Evolutionary conservation across 1,140 invertebrate genomes (phyloP), one percentile per base, ranked within the genome.

Genomic region (Ctenoplectra terminalis): DNA sequence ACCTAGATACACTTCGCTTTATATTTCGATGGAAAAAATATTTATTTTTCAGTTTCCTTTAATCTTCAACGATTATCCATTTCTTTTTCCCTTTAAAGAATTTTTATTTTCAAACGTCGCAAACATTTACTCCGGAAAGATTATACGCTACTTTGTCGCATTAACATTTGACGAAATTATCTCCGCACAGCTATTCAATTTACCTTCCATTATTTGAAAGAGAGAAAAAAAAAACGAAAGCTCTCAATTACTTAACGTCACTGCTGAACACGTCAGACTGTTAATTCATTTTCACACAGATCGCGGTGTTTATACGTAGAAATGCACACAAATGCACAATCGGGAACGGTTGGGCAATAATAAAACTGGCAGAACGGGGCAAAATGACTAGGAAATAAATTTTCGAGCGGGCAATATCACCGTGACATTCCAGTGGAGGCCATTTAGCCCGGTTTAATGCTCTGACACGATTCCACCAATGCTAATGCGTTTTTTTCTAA

Each of bases 401-500:
- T 71, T 46, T 60, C 54, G 11, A 26, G 34, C 54, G 31, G 52
- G 43, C 46, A 61, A 78, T 78, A 71, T 78, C 67, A 31, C 46
- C 76, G n/a, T 34, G 76, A 71, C 67, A 46, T 58, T 31, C 66
- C 54, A 15, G 20, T 13, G n/a, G 46, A 63, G 26, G 56, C 60
- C 75, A 54, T 80, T 84, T 72, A 54, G 26, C 64, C 56, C 50
- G 11, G n/a, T 26, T 61, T 71, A 82, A 84, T 71, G 75, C 69
- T 54, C 20, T 58, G 70, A 71, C 69, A 52, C 72, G 75, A 56
- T 84, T 69, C 43, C 75, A 37, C 61, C 60, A 46, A 83, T 83
- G 83, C 66, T 79, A 83, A 85, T 85, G 75, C 82, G 63, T 69
- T 60, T 60, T 71, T 71, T 67, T 50, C 63, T 29, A 83, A 85